phyloP scores from a whole-genome alignment of 1,140 invertebrate genomes.

The Formica selysi region DNA sequence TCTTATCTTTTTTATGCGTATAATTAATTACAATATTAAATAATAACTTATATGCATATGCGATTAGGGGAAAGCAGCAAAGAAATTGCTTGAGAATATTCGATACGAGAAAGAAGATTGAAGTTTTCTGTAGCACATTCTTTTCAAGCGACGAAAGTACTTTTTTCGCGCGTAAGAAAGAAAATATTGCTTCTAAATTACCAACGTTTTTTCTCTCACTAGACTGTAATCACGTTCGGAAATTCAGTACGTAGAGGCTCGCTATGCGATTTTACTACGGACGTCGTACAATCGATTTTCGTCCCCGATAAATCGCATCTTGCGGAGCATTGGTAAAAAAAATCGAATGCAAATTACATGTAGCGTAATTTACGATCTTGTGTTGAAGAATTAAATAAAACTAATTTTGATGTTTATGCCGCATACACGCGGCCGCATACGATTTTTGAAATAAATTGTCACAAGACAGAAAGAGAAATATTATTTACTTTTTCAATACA shows the following conservation, averaged over 20 bases:
- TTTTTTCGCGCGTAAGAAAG: constrained; percentile 16
- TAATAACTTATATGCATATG: not conserved
- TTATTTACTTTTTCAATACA: not conserved
- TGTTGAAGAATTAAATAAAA: constrained; percentile 13
- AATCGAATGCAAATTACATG: constrained; percentile 53
- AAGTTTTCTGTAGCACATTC: constrained; percentile 10
- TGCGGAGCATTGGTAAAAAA: constrained; percentile 34
- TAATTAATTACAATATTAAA: not conserved
- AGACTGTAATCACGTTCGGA: constrained; percentile 2
- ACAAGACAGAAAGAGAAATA: not conserved
- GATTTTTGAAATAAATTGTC: not conserved
- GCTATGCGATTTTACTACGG: constrained; percentile 44
- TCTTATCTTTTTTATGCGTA: not conserved
- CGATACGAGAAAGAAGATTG: constrained; percentile 5
- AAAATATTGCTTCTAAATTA: constrained; percentile 53
- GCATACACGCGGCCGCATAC: not conserved
- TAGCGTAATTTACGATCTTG: constrained; percentile 53
- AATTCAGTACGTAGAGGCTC: not conserved
- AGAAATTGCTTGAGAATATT: constrained; percentile 24
- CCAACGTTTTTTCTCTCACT: constrained; percentile 29
- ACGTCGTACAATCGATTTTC: constrained; percentile 46
- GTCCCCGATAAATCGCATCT: not conserved
- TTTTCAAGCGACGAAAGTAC: constrained; percentile 13
- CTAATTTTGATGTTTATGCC: constrained; percentile 40
- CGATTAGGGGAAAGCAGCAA: not conserved